Conservation (phyloP, 2,113 vertebrate genomes). For the Oenanthe melanoleuca region DNA sequence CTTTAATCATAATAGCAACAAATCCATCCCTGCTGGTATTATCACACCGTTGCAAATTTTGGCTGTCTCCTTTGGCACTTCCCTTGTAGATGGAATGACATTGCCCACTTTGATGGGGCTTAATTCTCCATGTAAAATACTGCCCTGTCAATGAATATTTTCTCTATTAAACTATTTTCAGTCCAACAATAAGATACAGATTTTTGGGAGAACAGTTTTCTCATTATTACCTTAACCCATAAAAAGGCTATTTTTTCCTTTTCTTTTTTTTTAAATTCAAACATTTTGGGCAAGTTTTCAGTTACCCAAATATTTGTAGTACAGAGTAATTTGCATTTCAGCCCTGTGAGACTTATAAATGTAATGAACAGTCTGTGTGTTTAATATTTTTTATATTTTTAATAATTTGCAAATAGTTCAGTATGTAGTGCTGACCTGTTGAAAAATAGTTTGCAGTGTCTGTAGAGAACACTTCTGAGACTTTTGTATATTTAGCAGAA, state of each 20-base stretch:
- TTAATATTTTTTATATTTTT: conserved; percentile 58
- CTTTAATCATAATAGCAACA: conserved; percentile 72
- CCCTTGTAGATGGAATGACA: conserved; percentile 46
- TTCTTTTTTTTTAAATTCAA: neutral
- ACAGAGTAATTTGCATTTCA: conserved; percentile 61
- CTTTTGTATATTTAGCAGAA: conserved; percentile 33
- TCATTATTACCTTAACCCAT: conserved; percentile 49
- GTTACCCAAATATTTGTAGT: conserved; percentile 56
- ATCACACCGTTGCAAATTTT: conserved; percentile 60
- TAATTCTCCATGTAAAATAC: conserved; percentile 56
- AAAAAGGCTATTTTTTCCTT: neutral
- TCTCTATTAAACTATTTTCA: conserved; percentile 55
- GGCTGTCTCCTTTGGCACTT: conserved; percentile 39
- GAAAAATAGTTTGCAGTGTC: conserved; percentile 20
- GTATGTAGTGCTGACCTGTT: conserved; percentile 11
- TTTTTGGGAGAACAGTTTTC: conserved; percentile 65
- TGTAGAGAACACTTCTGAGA: conserved; percentile 9
- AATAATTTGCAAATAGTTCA: conserved; percentile 53
- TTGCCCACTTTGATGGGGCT: conserved; percentile 51
- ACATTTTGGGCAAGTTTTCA: conserved; percentile 13
- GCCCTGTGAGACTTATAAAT: conserved; percentile 52
- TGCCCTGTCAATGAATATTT: conserved; percentile 60
- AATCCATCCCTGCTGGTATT: conserved; percentile 59
- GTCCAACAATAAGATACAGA: conserved; percentile 64
- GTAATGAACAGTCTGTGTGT: conserved; percentile 45